These are phyloP conservation scores for Casuarius casuarius DNA, from an alignment of 2,113 vertebrate species.

Conservation along the genomic window DNA sequence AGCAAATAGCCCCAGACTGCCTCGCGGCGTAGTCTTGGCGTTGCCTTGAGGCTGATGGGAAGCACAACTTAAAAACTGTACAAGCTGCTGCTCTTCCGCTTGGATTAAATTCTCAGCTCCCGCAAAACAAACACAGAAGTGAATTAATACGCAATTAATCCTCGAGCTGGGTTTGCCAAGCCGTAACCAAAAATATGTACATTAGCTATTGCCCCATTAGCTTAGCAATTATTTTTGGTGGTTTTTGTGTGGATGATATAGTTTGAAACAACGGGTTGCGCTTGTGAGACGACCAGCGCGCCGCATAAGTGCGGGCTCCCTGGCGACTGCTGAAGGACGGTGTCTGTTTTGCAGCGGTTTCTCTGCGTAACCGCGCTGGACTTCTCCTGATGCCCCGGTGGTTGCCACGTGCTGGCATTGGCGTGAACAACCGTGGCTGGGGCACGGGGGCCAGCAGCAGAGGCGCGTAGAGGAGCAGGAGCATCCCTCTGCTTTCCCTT, in stretches of 20 bases:
- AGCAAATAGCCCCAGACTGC: not conserved
- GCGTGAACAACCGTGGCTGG: not conserved
- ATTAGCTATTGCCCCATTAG: not conserved
- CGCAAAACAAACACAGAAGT: not conserved
- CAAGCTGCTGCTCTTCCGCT: not conserved
- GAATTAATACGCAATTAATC: not conserved
- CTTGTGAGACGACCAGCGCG: fast-evolving
- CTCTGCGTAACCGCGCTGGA: not conserved
- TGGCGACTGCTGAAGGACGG: no score
- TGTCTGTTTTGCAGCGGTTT: not conserved
- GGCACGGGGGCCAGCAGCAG: not conserved
- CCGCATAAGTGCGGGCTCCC: not conserved
- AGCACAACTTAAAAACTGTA: not conserved
- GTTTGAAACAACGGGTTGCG: not conserved
- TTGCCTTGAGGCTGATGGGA: not conserved
- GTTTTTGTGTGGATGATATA: not conserved
- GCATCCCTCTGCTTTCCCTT: not conserved
- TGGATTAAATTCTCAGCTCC: not conserved
- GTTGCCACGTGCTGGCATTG: not conserved
- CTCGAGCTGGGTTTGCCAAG: not conserved
- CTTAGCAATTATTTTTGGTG: not conserved
- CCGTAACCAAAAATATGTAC: not conserved
- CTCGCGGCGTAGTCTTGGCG: not conserved
- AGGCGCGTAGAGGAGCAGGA: not conserved
- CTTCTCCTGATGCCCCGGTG: not conserved